A percentile compares a stretch with the other conserved stretches of the same genome.
phyloP scores from a whole-genome alignment of 2,888 invertebrate species.

The Eupithecia exiguata region DNA sequence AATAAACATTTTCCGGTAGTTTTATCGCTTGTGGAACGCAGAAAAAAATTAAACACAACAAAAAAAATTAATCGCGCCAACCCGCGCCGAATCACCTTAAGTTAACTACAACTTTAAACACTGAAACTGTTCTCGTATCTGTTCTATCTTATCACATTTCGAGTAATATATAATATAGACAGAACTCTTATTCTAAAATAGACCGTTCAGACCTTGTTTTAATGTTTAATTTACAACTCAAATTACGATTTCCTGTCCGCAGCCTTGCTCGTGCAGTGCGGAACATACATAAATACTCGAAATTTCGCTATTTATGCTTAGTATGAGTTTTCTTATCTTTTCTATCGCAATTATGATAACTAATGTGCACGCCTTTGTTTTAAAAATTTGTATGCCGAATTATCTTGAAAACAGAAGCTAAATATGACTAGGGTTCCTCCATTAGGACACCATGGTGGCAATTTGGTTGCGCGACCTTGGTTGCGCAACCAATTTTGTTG shows the following conservation, averaged over 20 bases:
- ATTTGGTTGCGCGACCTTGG: too few relatives aligned
- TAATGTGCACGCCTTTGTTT: not conserved
- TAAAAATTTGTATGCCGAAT: too few relatives aligned
- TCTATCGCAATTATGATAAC: not conserved
- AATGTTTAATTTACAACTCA: not conserved
- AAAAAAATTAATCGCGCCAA: too few relatives aligned
- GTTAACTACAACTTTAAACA: conserved; percentile 12
- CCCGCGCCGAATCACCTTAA: not conserved
- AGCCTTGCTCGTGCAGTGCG: not conserved
- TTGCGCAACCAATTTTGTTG: too few relatives aligned
- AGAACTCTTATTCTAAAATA: conserved; percentile 4
- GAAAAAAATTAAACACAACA: too few relatives aligned
- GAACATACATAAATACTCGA: not conserved
- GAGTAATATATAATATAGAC: not conserved
- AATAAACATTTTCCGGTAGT: too few relatives aligned
- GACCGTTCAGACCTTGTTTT: not conserved
- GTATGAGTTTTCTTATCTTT: not conserved
- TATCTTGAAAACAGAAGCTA: not conserved
- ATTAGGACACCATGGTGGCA: too few relatives aligned
- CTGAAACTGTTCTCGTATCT: conserved; percentile 15
- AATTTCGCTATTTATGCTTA: not conserved
- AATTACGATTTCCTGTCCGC: not conserved
- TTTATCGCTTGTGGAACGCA: too few relatives aligned
- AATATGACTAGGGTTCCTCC: not conserved
- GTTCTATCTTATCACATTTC: conserved; percentile 29